These are phyloP conservation scores for Phortica variegata DNA, from an alignment of 1,140 invertebrate genomes.

Conservation along the genomic window DNA sequence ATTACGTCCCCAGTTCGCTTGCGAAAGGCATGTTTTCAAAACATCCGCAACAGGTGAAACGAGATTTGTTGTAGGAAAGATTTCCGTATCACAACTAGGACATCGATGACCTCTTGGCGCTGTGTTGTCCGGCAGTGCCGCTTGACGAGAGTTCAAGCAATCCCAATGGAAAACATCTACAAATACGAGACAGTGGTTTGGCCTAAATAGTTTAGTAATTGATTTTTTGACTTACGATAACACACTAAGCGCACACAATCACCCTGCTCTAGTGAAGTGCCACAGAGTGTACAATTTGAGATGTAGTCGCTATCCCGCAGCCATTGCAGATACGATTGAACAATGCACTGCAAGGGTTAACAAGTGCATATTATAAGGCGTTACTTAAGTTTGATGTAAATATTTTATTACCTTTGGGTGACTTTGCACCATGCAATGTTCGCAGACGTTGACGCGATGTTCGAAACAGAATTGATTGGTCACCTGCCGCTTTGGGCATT, in stretches of 20 bases:
- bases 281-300: slow-evolving; percentile 85
- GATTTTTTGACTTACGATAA: slow-evolving; percentile 68
- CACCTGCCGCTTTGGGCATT: slow-evolving; percentile 94
- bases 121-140: slow-evolving; percentile 48
- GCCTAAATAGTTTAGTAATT: neutral
- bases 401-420: slow-evolving; percentile 80
- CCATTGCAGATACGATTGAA: slow-evolving; percentile 97
- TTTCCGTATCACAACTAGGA: slow-evolving; percentile 40
- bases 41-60: slow-evolving; percentile 53
- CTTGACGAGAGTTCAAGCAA: slow-evolving; percentile 50
- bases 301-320: slow-evolving; percentile 96
- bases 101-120: slow-evolving; percentile 49
- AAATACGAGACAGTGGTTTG: slow-evolving; percentile 5
- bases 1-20: slow-evolving; percentile 55
- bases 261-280: slow-evolving; percentile 72
- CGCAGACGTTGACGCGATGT: slow-evolving; percentile 97
- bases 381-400: neutral
- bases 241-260: slow-evolving; percentile 88
- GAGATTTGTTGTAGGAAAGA: slow-evolving; percentile 51
- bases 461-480: slow-evolving; percentile 99
- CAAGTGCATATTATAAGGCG: slow-evolving; percentile 21
- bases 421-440: slow-evolving; percentile 94
- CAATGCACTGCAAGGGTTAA: slow-evolving; percentile 92
- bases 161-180: slow-evolving; percentile 55
- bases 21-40: slow-evolving; percentile 37